Base-by-base conservation (phyloP, 2,797 vertebrate species). In the Eospalax fontanierii region DNA sequence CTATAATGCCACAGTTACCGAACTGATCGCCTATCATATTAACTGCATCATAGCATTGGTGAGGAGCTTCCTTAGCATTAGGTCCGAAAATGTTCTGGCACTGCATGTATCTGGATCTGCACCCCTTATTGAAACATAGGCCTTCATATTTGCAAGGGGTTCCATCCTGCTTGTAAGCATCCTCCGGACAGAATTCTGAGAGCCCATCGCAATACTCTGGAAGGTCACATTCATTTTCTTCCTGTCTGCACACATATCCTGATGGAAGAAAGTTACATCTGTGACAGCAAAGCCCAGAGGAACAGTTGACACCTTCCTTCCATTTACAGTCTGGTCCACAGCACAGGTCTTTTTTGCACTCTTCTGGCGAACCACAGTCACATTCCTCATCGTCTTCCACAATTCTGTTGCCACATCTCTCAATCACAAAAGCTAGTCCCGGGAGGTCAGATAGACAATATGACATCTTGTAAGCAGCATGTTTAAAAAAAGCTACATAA, bases 381-480 rank as follows among this genome's bases (percentile, higher is more conserved):
- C 98, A 98, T 0, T 98, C 80, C 81, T 98, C 98, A 80, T 93
- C 0, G 0, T 16, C 89, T 82, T 98, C 98, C 80, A 98, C 93
- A 30, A 97, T 59, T 68, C 96, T 97, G 97, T 98, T 98, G n/a
- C 98, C 98, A 86, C 98, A 98, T n/a, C 91, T 97, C 82, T 86
- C 71, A 24, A 88, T 0, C 14, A 61, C 14, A 85, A 85, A 97
- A 18, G 89, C 59, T 74, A 85, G 50, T n/a, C 28, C 92, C 35
- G 98, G 97, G 10, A 30, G 12, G 9, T 71, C n/a, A 71, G 83
- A 28, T 21, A 86, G n/a, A 57, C 83, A 86, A 15, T 19, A 21
- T 35, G 83, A 28, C 26, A 85, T 70, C 70, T 85, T 85, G 12
- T 85, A 85, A 2, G 7, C 0, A 1, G n/a, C 4, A 96, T 1